Evolutionary conservation across 1,140 invertebrate species (phyloP), one percentile per base, ranked within the genome.

Genomic region (Wiebesia pumilae): DNA sequence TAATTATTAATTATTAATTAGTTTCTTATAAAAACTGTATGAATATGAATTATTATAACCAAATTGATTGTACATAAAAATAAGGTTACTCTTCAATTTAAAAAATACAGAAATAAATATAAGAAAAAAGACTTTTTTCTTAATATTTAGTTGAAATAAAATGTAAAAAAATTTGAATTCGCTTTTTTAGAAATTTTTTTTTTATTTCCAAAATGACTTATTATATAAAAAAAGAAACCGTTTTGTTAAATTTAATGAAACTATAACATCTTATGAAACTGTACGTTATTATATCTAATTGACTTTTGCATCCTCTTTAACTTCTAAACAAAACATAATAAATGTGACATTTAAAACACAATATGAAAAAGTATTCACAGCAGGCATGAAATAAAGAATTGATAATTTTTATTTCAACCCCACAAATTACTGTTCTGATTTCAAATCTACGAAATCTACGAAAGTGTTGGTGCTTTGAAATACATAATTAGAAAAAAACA

Each of bases 401-500:
- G 27, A 7, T n/a, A 54, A 16, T 27, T 81, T 33, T 83, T n/a
- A 43, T 73, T 73, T 40, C 3, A 77, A 77, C 43, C 35, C 38
- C 38, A 75, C 43, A 58, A 38, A 81, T 73, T 54, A 71, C 27
- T 19, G 30, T 85, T 54, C 33, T 62, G 2, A 80, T 80, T 51
- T 65, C n/a, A 51, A 79, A 79, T 84, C 58, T 78, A 78, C 54
- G 3, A 14, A 83, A 47, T 79, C 81, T 84, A 84, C 62, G 9
- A 78, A 62, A 9, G 38, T 27, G 33, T 3, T 9, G 51, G 84
- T 86, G 51, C 43, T 62, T 24, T 65, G 3, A 73, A 75, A 65
- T 78, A 81, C 19, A 77, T 43, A 65, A 77, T 89, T 90, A 91
- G 88, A 90, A 87, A 88, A n/a, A 90, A 91, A 91, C 91, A 88